Evolutionary conservation across 2,797 vertebrate genomes (phyloP).

Genomic region (Sebastes aleutianus): DNA sequence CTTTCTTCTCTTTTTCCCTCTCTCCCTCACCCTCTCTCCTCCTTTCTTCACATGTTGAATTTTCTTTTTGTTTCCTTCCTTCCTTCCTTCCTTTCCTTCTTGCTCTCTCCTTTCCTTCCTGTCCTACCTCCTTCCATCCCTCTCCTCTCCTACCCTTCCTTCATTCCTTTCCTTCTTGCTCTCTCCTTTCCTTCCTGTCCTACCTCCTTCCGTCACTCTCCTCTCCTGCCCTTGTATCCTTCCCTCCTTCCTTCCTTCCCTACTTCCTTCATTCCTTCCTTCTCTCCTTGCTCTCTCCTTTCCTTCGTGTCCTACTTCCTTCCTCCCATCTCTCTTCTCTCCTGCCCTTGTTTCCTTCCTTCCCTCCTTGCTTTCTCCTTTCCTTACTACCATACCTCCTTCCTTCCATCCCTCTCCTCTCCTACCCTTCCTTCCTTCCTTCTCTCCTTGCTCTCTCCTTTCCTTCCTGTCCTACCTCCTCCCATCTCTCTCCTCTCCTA

Average conservation of each 20-base stretch:
- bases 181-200: neutral
- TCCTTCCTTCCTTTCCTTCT: neutral
- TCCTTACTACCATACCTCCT: too few species aligned
- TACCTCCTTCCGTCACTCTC: neutral
- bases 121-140: too few species aligned
- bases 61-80: neutral
- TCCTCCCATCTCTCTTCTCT: too few species aligned
- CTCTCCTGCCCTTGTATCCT: neutral
- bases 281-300: neutral
- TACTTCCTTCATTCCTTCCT: neutral
- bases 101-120: neutral
- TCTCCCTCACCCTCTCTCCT: constrained; percentile 22
- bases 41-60: neutral
- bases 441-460: neutral
- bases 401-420: too few species aligned
- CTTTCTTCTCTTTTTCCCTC: neutral
- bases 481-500: too few species aligned
- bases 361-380: too few species aligned
- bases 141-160: neutral
- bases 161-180: neutral
- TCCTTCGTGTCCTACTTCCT: neutral
- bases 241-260: neutral
- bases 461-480: constrained; percentile 32
- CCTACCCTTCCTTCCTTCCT: neutral
- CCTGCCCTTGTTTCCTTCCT: too few species aligned